These are phyloP conservation scores for Phytoseiulus persimilis DNA, from an alignment of 2,888 invertebrate genomes.

Conservation along the genomic window DNA sequence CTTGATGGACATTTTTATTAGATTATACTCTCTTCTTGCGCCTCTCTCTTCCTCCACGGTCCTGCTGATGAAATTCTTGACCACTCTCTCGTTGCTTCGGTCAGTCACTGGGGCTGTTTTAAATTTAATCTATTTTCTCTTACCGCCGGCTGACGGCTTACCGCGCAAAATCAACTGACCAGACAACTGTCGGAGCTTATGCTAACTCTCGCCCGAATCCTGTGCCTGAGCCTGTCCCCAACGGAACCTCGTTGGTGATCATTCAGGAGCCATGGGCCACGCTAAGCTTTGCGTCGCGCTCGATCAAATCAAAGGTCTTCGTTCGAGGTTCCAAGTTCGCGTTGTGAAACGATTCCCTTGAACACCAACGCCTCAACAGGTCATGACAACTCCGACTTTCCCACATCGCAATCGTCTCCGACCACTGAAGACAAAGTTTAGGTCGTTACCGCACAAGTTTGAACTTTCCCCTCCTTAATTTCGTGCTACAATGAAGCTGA, in stretches of 20 bases:
- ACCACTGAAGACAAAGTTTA: background rate
- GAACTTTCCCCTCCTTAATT: background rate
- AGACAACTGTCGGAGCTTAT: background rate
- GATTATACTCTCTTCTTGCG: slow-evolving; percentile 28
- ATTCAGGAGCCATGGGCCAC: no score
- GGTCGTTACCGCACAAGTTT: background rate
- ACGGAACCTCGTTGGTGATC: no score
- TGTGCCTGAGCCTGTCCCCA: no score
- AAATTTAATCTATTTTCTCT: slow-evolving; percentile 32
- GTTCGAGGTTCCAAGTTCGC: no score
- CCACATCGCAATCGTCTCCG: background rate
- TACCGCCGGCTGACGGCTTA: background rate
- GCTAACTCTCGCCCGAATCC: background rate
- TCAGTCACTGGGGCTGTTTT: slow-evolving; percentile 9
- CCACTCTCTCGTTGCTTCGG: slow-evolving; percentile 14
- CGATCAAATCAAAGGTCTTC: no score
- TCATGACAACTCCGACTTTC: background rate
- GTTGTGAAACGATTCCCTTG: no score
- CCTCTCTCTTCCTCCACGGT: background rate
- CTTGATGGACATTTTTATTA: slow-evolving; percentile 39
- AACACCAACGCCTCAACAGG: background rate
- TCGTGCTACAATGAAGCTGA: background rate
- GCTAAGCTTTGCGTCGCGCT: no score
- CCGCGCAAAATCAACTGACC: background rate
- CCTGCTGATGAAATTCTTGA: slow-evolving; percentile 36